Conservation (phyloP, 1,140 invertebrate species). For the Drosophila fuyamai region DNA sequence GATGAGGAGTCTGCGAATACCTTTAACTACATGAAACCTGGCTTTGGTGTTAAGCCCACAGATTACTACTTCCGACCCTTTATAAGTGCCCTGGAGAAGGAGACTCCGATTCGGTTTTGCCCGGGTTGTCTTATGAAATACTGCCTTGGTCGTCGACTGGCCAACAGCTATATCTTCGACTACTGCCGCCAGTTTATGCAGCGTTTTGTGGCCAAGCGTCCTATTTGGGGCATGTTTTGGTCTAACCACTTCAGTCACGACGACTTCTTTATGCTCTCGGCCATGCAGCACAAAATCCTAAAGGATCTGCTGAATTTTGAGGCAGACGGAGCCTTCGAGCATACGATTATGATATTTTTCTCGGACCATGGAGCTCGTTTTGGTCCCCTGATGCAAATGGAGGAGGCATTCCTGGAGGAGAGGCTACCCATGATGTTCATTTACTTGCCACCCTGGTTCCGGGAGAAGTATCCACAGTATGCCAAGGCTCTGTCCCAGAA, state of each 20-base stretch:
- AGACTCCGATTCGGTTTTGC: slow-evolving; percentile 86
- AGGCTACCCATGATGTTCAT: slow-evolving; percentile 93
- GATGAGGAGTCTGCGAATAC: slow-evolving; percentile 90
- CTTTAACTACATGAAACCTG: slow-evolving; percentile 92
- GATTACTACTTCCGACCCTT: slow-evolving; percentile 93
- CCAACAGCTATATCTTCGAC: slow-evolving; percentile 87
- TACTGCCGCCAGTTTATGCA: slow-evolving; percentile 86
- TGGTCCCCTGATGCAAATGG: slow-evolving; percentile 88
- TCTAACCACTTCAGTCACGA: slow-evolving; percentile 91
- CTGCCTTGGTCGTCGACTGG: slow-evolving; percentile 87
- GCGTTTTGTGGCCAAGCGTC: slow-evolving; percentile 71
- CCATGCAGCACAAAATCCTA: slow-evolving; percentile 87
- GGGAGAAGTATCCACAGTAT: slow-evolving; percentile 87
- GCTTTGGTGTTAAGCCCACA: slow-evolving; percentile 91
- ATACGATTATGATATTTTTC: slow-evolving; percentile 91
- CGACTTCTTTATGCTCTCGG: slow-evolving; percentile 88
- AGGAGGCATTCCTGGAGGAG: slow-evolving; percentile 94
- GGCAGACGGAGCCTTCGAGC: slow-evolving; percentile 86
- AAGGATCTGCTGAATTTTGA: slow-evolving; percentile 87
- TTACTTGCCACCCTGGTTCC: slow-evolving; percentile 91
- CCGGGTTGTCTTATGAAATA: slow-evolving; percentile 30
- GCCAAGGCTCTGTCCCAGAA: slow-evolving; percentile 90
- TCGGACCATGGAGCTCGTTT: slow-evolving; percentile 97
- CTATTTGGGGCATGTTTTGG: slow-evolving; percentile 92
- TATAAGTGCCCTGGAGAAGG: slow-evolving; percentile 86